Evolutionary conservation across 2,888 invertebrate genomes (phyloP), one percentile per base, ranked within the genome.

Genomic region (Latrodectus hesperus): DNA sequence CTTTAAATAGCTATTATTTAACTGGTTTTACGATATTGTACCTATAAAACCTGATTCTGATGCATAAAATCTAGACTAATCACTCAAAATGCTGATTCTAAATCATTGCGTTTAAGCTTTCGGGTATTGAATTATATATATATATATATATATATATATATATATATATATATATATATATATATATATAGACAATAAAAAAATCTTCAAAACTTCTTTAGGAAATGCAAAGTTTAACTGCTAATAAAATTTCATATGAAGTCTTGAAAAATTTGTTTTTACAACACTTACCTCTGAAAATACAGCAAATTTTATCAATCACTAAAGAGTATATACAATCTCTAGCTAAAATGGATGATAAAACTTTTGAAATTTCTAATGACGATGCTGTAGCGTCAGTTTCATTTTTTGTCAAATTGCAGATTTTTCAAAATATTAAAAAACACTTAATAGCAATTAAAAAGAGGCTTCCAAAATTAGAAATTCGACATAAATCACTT

Each of bases 41-140:
- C 60, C 10, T 10, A 60, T 10, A 9, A 60, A 10, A 11, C 60
- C 60, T 60, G 60, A 60, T 60, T 16, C 0, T 6, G 60, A 14
- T 12, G 14, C 1, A 71, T 14, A 49, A 51, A 71, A 71, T 49
- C 49, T 16, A 71, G 71, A 6, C 8, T 71, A 71, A 71, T 71
- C 38, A 12, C 71, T 0, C 71, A 51, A 71, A 71, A 71, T 51
- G 71, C 71, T 16, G 71, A 71, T 71, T 49, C n/a, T 51, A 49
- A 71, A 49, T 71, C 49, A 49, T 11, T 71, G 14, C 49, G 71
- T 71, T 71, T 71, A 49, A 71, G 16, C 11, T 10, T 60, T 11
- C 60, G 10, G 0, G 60, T 60, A 60, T 60, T 60, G 11, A 60
- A n/a, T 60, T 60, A n/a, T n/a, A n/a, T n/a, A n/a, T n/a, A n/a